Percentiles rank a stretch among this genome's conserved stretches.
Evolutionary conservation across 2,888 invertebrate genomes (phyloP).

Genomic region (Ethmia dodecea): DNA sequence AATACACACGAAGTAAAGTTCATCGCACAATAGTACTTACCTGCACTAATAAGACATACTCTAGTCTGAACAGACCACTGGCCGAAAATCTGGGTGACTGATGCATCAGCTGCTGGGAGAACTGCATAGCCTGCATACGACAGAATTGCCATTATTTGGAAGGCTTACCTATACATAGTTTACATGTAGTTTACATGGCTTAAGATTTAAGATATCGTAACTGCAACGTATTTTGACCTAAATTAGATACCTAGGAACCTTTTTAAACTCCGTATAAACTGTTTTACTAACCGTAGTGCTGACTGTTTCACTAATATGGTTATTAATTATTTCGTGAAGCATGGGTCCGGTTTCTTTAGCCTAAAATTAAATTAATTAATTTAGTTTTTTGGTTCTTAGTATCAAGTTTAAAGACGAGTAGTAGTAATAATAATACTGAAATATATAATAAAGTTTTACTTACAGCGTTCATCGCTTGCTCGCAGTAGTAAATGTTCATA

Average conservation of each 20-base stretch:
- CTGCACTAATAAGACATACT: constrained; percentile 10
- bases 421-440: neutral
- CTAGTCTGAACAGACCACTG: constrained; percentile 12
- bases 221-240: constrained; percentile 11
- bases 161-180: too few species aligned
- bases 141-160: neutral
- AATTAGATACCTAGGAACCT: neutral
- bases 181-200: too few species aligned
- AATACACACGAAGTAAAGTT: too few species aligned
- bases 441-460: neutral
- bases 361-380: neutral
- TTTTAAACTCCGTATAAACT: neutral
- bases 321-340: neutral
- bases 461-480: neutral
- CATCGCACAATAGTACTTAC: too few species aligned
- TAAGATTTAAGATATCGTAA: neutral
- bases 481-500: constrained; percentile 1
- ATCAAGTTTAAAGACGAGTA: neutral
- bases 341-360: neutral
- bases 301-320: neutral
- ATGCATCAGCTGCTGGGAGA: constrained; percentile 13
- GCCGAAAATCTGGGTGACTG: constrained; percentile 12
- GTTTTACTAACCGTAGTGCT: neutral
- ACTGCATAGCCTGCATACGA: constrained; percentile 8
- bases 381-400: neutral